phyloP scores from a whole-genome alignment of 2,113 vertebrate genomes.

The Eleginops maclovinus region DNA sequence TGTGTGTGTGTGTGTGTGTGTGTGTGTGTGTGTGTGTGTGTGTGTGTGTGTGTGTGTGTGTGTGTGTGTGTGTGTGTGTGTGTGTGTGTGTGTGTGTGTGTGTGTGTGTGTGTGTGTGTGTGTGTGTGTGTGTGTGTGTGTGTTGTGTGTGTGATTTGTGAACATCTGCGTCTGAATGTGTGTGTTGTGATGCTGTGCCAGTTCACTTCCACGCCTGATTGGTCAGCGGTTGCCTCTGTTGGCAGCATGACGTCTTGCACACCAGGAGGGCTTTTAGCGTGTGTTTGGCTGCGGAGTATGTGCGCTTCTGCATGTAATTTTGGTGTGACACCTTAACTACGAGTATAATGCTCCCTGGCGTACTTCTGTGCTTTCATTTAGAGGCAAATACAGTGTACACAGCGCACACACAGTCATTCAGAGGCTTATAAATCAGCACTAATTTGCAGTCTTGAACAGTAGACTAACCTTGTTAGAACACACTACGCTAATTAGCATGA shows the following conservation, averaged over 20 bases:
- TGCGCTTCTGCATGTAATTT: conserved; percentile 10
- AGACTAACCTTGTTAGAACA: conserved; percentile 44
- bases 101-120: too few relatives aligned
- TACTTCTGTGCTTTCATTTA: conserved; percentile 9
- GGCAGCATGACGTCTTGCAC: conserved; percentile 54
- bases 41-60: conserved; percentile 14
- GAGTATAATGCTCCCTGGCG: conserved; percentile 11
- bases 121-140: neutral
- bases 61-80: conserved; percentile 7
- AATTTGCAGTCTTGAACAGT: conserved; percentile 41
- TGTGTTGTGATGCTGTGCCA: conserved; percentile 47
- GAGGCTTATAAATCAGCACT: conserved; percentile 30
- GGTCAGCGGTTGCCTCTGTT: conserved; percentile 46
- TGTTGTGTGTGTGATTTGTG: neutral
- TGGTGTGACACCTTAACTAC: conserved; percentile 20
- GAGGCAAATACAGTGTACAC: conserved; percentile 8
- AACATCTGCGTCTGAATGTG: conserved; percentile 33
- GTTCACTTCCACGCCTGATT: conserved; percentile 61
- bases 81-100: neutral
- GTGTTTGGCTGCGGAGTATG: conserved; percentile 15
- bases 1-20: conserved; percentile 22
- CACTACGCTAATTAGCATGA: conserved; percentile 46
- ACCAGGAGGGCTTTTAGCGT: conserved; percentile 59
- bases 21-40: neutral
- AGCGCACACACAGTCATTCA: conserved; percentile 10